Base-by-base conservation (phyloP, 1,140 invertebrate genomes). In the Diploscapter pachys region DNA sequence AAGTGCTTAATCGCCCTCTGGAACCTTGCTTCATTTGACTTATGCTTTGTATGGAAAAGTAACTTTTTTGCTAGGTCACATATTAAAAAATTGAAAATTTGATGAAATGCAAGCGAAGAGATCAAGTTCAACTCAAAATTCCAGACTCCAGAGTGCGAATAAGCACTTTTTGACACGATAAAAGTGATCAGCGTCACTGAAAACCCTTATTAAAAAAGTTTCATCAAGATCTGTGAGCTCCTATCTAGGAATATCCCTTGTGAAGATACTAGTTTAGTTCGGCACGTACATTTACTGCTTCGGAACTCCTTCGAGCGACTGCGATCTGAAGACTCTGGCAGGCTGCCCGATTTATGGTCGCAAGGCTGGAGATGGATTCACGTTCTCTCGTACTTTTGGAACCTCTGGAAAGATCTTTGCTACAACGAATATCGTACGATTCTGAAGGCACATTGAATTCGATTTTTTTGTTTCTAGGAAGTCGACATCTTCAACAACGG, bases 231-330 rank as follows among this genome's bases (percentile, higher is more conserved):
- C 31, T 31, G 31, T 31, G 31, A 31, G 31, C 31, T 31, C 31
- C 31, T 31, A 31, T 31, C 0, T 31, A 31, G 31, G 31, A 31
- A 31, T 31, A 31, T 31, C 31, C 5, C 63, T 11, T 50, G 8
- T 4, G 49, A 67, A 67, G 3, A 9, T 5, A 54, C 31, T 52
- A n/a, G 61, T 74, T 62, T 57, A 74, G 73, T 74, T 74, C 73
- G 73, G 73, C 48, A 50, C 73, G 3, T 74, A 74, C 57, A 74
- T 74, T 61, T 74, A 74, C 73, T 74, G 73, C 49, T 74, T 74
- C 59, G 54, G 59, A 8, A 59, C 50, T 8, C 50, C 62, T 3
- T 51, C 68, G 56, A 69, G 13, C 53, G 65, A 63, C 53, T 74
- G 73, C 57, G 64, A 74, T 64, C 53, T 74, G n/a, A 65, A 64